These are phyloP conservation scores for Laterallus jamaicensis DNA, from an alignment of 2,113 vertebrate genomes.

Conservation along the genomic window DNA sequence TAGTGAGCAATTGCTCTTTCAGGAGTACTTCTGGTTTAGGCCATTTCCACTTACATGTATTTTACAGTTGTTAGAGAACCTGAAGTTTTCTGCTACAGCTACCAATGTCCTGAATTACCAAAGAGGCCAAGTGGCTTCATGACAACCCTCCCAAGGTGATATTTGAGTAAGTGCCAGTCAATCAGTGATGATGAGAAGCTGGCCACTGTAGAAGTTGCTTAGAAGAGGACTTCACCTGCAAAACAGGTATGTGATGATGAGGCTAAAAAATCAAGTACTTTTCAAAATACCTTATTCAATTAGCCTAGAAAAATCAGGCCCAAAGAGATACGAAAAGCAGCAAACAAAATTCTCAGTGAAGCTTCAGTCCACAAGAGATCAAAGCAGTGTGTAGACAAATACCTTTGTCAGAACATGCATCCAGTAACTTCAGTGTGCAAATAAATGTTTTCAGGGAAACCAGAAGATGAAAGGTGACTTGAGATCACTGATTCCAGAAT, in stretches of 20 bases:
- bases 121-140: not conserved
- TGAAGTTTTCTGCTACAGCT: not conserved
- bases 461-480: accelerated
- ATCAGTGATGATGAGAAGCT: not conserved
- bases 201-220: not conserved
- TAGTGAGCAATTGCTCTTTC: not conserved
- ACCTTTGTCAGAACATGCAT: not conserved
- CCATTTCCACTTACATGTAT: not conserved
- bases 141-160: not conserved
- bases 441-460: not conserved
- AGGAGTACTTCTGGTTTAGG: not conserved
- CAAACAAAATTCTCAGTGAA: not conserved
- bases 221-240: not conserved
- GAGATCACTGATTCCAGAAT: not conserved
- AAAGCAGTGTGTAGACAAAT: not conserved
- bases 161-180: not conserved
- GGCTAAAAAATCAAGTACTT: not conserved
- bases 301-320: not conserved
- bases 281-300: not conserved
- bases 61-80: not conserved
- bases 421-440: not conserved
- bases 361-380: not conserved
- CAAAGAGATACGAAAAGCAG: not conserved
- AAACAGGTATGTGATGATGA: not conserved
- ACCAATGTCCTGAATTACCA: not conserved